Percentiles rank a stretch among this genome's conserved stretches.
Conservation (phyloP, 2,113 vertebrate genomes). For the Mobula birostris region DNA sequence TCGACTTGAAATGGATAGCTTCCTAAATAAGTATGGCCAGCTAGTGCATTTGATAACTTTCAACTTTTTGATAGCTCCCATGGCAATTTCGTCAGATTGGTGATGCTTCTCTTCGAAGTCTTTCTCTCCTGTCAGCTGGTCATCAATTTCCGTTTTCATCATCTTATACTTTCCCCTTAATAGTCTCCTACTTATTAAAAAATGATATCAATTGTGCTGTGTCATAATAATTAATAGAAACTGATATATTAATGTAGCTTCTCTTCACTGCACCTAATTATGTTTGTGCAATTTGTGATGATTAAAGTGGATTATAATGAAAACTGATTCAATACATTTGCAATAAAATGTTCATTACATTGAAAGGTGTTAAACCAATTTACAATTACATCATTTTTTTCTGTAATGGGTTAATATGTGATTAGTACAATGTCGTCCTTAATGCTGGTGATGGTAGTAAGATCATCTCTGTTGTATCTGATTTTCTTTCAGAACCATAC, state of each 20-base stretch:
- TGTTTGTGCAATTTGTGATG: constrained; percentile 32
- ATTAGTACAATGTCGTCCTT: background rate
- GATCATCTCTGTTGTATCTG: background rate
- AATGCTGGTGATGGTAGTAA: background rate
- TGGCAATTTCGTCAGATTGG: background rate
- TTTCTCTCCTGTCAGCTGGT: background rate
- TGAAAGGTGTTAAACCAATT: background rate
- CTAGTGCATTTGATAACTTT: background rate
- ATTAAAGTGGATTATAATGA: constrained; percentile 18
- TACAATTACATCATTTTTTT: background rate
- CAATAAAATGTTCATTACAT: constrained; percentile 21
- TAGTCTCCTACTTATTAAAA: background rate
- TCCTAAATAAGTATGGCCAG: background rate
- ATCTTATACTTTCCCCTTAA: background rate
- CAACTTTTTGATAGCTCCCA: background rate
- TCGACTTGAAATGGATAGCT: background rate
- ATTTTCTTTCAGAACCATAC: constrained; percentile 68
- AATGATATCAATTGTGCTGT: background rate
- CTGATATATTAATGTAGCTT: background rate
- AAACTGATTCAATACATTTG: constrained; percentile 19
- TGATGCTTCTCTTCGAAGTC: background rate
- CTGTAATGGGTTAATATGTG: constrained; percentile 18
- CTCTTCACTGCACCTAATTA: constrained; percentile 30
- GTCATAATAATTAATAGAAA: constrained; percentile 1
- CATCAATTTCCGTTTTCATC: background rate